Percentiles rank a stretch among this genome's conserved stretches.
Conservation (phyloP, 2,113 vertebrate species). For the Oryzias javanicus region DNA sequence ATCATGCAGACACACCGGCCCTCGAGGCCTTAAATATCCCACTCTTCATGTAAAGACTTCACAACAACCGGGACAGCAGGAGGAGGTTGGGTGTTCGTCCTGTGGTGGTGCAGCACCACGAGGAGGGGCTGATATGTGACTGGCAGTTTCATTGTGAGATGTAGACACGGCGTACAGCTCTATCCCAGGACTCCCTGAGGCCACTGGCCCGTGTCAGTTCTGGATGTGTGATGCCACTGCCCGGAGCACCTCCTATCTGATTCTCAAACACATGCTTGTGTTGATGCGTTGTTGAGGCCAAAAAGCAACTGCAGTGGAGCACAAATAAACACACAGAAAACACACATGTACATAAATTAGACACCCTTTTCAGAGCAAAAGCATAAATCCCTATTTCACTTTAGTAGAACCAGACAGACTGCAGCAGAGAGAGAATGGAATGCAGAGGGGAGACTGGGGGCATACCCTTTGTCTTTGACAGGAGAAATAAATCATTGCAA, state of each 20-base stretch:
- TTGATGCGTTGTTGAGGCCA: slow-evolving; percentile 28
- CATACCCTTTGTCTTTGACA: slow-evolving; percentile 58
- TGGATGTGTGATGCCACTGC: slow-evolving; percentile 54
- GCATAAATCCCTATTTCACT: slow-evolving; percentile 16
- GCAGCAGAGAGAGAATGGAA: slow-evolving; percentile 17
- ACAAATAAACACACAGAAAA: slow-evolving; percentile 15
- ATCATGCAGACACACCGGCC: no score
- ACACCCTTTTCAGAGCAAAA: slow-evolving; percentile 9
- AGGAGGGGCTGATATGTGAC: slow-evolving; percentile 33
- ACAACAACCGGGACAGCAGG: slow-evolving; percentile 33
- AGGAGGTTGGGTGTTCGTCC: slow-evolving; percentile 20
- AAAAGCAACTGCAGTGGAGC: slow-evolving; percentile 15
- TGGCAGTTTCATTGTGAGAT: slow-evolving; percentile 53
- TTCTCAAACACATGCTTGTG: slow-evolving; percentile 21
- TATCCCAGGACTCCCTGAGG: slow-evolving; percentile 20
- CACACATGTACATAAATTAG: slow-evolving; percentile 1
- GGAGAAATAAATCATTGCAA: slow-evolving; percentile 72
- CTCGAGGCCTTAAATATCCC: no score
- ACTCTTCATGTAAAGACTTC: slow-evolving; percentile 1
- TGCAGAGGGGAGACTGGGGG: slow-evolving; percentile 24
- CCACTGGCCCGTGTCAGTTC: slow-evolving; percentile 28
- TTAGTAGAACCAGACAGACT: slow-evolving; percentile 14
- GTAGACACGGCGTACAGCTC: slow-evolving; percentile 20
- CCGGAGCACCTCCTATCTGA: slow-evolving; percentile 44
- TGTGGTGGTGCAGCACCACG: slow-evolving; percentile 25